Conservation (phyloP, 2,113 vertebrate species). For the Aptenodytes forsteri region DNA sequence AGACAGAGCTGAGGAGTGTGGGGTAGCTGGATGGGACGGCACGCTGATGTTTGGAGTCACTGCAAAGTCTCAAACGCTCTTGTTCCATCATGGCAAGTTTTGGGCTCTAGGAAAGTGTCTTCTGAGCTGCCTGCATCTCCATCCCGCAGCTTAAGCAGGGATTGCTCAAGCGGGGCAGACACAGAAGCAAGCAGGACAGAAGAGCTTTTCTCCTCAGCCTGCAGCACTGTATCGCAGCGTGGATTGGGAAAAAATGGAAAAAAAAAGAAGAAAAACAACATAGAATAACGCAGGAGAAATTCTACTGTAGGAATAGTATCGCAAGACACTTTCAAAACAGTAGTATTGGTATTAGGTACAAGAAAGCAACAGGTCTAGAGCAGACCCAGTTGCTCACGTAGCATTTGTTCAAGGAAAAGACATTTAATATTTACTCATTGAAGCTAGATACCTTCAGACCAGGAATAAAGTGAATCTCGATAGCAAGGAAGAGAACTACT, state of each 20-base stretch:
- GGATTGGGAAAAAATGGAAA: background rate
- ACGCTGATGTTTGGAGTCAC: background rate
- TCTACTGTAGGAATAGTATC: background rate
- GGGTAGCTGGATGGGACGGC: background rate
- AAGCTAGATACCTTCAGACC: background rate
- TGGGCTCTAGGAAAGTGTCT: background rate
- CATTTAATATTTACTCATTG: background rate
- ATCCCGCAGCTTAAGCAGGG: background rate
- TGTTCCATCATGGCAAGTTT: background rate
- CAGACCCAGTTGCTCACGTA: background rate
- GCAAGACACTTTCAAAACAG: background rate
- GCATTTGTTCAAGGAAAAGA: background rate
- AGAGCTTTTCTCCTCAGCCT: background rate
- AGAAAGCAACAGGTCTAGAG: background rate
- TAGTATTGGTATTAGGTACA: background rate
- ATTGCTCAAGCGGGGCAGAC: background rate
- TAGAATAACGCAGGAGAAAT: background rate
- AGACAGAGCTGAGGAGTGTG: background rate
- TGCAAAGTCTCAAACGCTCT: background rate
- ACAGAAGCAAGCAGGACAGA: background rate
- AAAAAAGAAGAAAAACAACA: background rate
- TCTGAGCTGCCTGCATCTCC: background rate
- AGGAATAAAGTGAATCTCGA: background rate
- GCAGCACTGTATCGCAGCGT: rapidly evolving
- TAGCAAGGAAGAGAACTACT: background rate